These are phyloP conservation scores for Sceloporus tristichus DNA, from an alignment of 2,113 vertebrate species.

Conservation along the genomic window DNA sequence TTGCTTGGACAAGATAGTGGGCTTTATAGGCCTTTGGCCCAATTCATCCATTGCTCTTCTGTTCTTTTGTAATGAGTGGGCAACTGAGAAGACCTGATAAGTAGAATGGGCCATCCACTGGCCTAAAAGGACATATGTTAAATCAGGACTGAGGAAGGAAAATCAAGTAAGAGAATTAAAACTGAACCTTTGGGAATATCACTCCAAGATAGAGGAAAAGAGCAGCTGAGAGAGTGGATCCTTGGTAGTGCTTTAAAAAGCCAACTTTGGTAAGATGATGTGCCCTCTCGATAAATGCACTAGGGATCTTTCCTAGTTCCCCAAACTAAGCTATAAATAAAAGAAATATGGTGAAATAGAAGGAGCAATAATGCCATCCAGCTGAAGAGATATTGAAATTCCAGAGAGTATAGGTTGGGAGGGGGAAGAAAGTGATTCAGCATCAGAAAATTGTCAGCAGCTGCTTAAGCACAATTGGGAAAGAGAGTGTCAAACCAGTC, in stretches of 20 bases:
- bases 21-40: not conserved
- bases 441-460: slow-evolving; percentile 16
- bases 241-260: not conserved
- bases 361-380: not conserved
- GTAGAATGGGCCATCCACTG: no score
- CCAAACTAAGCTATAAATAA: not conserved
- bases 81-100: not conserved
- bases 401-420: not conserved
- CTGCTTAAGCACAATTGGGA: slow-evolving; percentile 21
- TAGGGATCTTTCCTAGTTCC: not conserved
- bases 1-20: not conserved
- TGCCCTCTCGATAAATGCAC: not conserved
- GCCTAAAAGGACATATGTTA: no score
- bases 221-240: no score
- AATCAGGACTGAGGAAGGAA: not conserved
- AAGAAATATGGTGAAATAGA: not conserved
- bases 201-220: not conserved
- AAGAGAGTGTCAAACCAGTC: slow-evolving; percentile 36
- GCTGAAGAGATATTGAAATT: not conserved
- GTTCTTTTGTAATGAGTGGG: not conserved
- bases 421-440: not conserved
- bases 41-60: not conserved
- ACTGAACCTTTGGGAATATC: not conserved
- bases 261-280: not conserved
- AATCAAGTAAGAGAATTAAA: not conserved